Conservation (phyloP, 2,797 vertebrate genomes). For the Myotis myotis region DNA sequence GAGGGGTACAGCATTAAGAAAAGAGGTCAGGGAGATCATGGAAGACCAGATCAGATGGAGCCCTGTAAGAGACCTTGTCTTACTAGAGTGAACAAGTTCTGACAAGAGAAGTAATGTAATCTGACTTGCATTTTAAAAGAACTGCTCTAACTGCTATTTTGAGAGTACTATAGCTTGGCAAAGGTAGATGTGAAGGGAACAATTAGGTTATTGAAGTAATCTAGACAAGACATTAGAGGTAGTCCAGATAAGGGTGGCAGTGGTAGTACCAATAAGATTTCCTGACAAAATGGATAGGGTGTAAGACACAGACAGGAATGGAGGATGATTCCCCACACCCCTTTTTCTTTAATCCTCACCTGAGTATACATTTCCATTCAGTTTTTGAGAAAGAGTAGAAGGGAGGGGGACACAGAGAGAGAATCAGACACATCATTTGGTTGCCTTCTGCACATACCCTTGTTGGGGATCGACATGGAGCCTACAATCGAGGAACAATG, state of each 20-base stretch:
- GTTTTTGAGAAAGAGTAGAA: no score
- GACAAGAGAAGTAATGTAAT: background rate
- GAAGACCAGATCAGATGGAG: background rate
- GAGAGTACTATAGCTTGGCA: background rate
- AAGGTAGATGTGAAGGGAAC: background rate
- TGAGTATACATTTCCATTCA: no score
- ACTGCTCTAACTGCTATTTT: background rate
- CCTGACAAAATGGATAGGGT: background rate
- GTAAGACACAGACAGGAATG: background rate
- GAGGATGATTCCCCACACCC: background rate
- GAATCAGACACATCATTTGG: no score
- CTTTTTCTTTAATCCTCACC: no score
- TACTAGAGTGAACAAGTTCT: background rate
- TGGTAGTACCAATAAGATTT: background rate
- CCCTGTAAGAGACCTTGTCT: background rate
- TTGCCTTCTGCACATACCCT: no score
- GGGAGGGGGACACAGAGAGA: no score
- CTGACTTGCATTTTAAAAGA: background rate
- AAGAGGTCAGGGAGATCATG: background rate
- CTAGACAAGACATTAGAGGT: background rate
- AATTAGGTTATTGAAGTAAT: background rate
- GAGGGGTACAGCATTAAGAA: background rate
- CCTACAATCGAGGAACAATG: no score
- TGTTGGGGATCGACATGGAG: no score
- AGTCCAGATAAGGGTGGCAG: background rate